Evolutionary conservation across 1,140 invertebrate species (phyloP), one percentile per base, ranked within the genome.

Genomic region (Chionoecetes opilio): DNA sequence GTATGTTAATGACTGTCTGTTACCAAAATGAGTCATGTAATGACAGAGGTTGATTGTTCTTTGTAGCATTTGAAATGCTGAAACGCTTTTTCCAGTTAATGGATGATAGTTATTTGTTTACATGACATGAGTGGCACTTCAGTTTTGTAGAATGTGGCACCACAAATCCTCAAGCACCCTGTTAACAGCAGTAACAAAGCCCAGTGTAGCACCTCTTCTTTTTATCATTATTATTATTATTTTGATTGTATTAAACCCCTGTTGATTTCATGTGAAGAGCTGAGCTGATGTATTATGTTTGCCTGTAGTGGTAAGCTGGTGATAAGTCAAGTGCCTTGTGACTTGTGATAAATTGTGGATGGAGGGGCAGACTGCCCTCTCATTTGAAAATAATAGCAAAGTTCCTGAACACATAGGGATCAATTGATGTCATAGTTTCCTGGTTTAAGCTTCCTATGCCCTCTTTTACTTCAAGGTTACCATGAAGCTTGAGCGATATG

Each of bases 281-380:
- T 86, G 88, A 90, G 82, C 84, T 93, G 35, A 87, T 93, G 35
- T 93, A 87, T 93, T 93, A 87, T 32, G 82, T 95, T 95, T 95
- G 82, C 94, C 94, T 95, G 53, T 91, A 95, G 94, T 95, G 94
- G 94, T 95, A 95, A 95, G 94, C 94, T 95, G 94, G 94, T 95
- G 94, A 95, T 95, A 95, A 95, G 94, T 95, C 90, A 95, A 95
- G 94, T 95, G 94, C 94, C 94, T 95, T 95, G 94, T 92, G 94
- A 95, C 94, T 95, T 95, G 94, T 95, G 94, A 95, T 95, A 95
- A 95, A 95, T 95, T 95, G 94, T 95, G 94, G 94, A 95, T 92
- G 94, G 94, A 95, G 82, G 94, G 82, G 94, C 90, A 84, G 11
- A 84, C 35, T 41, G 90, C 94, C 84, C 94, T 95, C 94, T 95